Evolutionary conservation across 1,140 invertebrate species (phyloP), one percentile per base, ranked within the genome.

Genomic region (Drosophila repleta): DNA sequence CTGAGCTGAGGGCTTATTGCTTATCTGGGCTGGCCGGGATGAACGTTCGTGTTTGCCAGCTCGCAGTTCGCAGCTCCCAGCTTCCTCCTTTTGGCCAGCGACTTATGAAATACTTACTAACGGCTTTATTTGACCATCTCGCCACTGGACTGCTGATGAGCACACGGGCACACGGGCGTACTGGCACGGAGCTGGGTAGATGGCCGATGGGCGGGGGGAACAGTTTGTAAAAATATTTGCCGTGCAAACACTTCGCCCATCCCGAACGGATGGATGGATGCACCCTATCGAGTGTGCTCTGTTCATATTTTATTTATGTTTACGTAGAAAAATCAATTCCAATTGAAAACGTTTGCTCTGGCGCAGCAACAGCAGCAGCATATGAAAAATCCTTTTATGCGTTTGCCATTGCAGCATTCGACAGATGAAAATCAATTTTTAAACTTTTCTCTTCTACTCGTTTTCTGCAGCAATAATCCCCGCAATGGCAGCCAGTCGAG

Each of bases 251-350:
- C 10, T n/a, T 15, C 26, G 6, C 35, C 35, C 29, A 21, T 13
- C 49, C 51, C 20, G 18, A 26, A 24, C 21, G 24, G 11, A 53
- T 32, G 32, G 29, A 48, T 46, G n/a, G 39, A 39, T 53, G 55
- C 64, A 61, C 46, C 43, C 53, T 45, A 61, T 52, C 52, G 61
- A 32, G 35, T 37, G 41, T 55, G 55, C 41, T 58, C 51, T 69
- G 72, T 83, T 88, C 83, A 88, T 88, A 89, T 89, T 88, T 88
- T 88, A 88, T 88, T 88, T 83, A 88, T 88, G 76, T 88, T 88
- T 88, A 88, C 83, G 66, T 83, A 55, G 58, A 83, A 76, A 87
- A 88, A 88, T 88, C 83, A 88, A 88, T 88, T 88, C 83, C 68
- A 71, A 83, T 76, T 76, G 74, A 67, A 76, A 71, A 46, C 72